Base-by-base conservation (phyloP, 2,888 invertebrate genomes). In the Dolomedes plantarius region DNA sequence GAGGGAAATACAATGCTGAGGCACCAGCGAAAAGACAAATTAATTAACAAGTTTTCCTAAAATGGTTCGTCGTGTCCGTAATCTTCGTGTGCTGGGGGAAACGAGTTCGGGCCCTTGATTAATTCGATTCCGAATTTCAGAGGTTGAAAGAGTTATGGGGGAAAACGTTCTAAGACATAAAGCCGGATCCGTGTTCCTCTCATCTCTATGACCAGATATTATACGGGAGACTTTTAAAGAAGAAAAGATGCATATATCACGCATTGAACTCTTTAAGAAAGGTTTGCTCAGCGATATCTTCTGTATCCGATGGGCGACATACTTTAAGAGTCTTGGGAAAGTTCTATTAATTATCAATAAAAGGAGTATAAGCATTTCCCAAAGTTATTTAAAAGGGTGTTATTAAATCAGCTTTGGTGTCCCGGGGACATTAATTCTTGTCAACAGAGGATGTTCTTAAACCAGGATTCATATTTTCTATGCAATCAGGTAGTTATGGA, bases 41-140 rank as follows among this genome's bases (percentile, higher is more conserved):
- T 83, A 83, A 83, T 83, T 83, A 83, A 83, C 82, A 83, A 83
- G 82, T 83, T 83, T 76, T 76, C 41, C 76, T 32, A 62, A 80
- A 67, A 46, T 72, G 80, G 41, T 73, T 72, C 50, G 27, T 32
- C 67, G 32, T 68, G 46, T 23, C 72, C 19, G 50, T 72, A 72
- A 56, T 56, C 56, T 72, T 19, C 19, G 29, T 9, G 32, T 31
- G 29, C 19, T 2, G 31, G 19, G 73, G 29, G 13, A 32, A 68
- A 16, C 31, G 69, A 62, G 28, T 39, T 11, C 23, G 41, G 31
- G 56, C 41, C 62, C 77, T 62, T 85, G 83, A 85, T 85, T 85
- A 85, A 85, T 85, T 77, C 77, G 73, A 85, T 85, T 85, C 50
- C 65, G 31, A 76, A 64, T 71, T 64, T 72, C 19, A 67, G 65